Base-by-base conservation (phyloP, 1,140 invertebrate species). In the Zaprionus nigranus region DNA sequence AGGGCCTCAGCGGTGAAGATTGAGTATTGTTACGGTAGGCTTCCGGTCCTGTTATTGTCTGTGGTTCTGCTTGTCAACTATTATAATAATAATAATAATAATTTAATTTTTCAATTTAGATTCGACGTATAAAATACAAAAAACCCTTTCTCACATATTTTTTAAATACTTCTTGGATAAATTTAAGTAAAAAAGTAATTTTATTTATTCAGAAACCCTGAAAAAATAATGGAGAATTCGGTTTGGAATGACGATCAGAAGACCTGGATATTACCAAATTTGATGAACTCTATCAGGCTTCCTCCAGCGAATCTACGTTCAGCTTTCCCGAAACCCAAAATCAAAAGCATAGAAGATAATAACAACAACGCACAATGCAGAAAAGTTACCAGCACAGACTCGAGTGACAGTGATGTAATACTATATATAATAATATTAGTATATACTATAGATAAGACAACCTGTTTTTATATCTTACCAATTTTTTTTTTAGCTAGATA, bases 181-280 rank as follows among this genome's bases (percentile, higher is more conserved):
- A 22, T 20, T n/a, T n/a, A n/a, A n/a, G n/a, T n/a, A n/a, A n/a
- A n/a, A n/a, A n/a, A n/a, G n/a, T 38, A 9, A 56, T 13, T 24
- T 24, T 26, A n/a, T 11, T 12, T 59, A 46, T 17, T 60, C 30
- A 85, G 82, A 75, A 95, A 96, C 91, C 82, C 96, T 12, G 95
- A 96, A 28, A n/a, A 91, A 59, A 94, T 97, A 12, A 95, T 96
- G 90, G 93, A 94, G 68, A 95, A 96, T 68, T 95, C 96, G 5
- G 79, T 94, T 60, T 98, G 96, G 96, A 95, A 96, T 91, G 97
- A 97, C 72, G 96, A 97, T 56, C 92, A 94, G 5, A 94, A 96
- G 81, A 93, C 94, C 68, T 98, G 97, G 96, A 94, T 94, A 76
- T 80, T 98, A 63, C 97, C 97, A 0, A 95, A 96, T 7, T 46